phyloP scores from a whole-genome alignment of 2,888 invertebrate genomes.

The Prosopocoilus inquinatus region DNA sequence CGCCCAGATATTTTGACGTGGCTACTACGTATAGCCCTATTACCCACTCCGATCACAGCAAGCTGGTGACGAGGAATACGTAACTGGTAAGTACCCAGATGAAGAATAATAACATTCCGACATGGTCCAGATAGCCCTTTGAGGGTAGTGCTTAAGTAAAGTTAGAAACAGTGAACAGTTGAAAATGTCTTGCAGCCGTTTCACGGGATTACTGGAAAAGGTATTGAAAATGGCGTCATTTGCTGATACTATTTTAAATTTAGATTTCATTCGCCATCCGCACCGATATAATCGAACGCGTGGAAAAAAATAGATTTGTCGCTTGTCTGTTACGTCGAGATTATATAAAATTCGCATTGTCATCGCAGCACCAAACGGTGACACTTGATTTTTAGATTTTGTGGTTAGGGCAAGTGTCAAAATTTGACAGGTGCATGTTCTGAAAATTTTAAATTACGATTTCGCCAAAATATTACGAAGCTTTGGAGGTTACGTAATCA shows the following conservation, averaged over 20 bases:
- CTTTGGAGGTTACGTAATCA: too few species aligned
- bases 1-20: slow-evolving; percentile 86
- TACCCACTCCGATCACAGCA: slow-evolving; percentile 92
- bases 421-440: slow-evolving; percentile 16
- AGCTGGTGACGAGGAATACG: slow-evolving; percentile 94
- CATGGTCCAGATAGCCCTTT: slow-evolving; percentile 52
- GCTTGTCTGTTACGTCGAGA: slow-evolving; percentile 21
- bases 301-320: slow-evolving; percentile 28
- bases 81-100: slow-evolving; percentile 83
- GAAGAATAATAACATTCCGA: slow-evolving; percentile 61
- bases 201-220: slow-evolving; percentile 45
- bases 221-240: slow-evolving; percentile 55
- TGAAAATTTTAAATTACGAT: too few species aligned
- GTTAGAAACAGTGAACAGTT: slow-evolving; percentile 45
- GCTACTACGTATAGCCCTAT: slow-evolving; percentile 90
- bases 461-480: too few species aligned
- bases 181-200: slow-evolving; percentile 45
- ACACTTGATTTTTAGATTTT: slow-evolving; percentile 23
- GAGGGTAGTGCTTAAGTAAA: slow-evolving; percentile 35
- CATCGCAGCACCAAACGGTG: slow-evolving; percentile 22
- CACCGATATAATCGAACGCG: slow-evolving; percentile 10
- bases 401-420: slow-evolving; percentile 30
- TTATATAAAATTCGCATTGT: slow-evolving; percentile 20
- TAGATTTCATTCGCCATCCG: slow-evolving; percentile 37
- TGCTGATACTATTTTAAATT: slow-evolving; percentile 47